Conservation (phyloP, 2,113 vertebrate species). For the Trichechus manatus region DNA sequence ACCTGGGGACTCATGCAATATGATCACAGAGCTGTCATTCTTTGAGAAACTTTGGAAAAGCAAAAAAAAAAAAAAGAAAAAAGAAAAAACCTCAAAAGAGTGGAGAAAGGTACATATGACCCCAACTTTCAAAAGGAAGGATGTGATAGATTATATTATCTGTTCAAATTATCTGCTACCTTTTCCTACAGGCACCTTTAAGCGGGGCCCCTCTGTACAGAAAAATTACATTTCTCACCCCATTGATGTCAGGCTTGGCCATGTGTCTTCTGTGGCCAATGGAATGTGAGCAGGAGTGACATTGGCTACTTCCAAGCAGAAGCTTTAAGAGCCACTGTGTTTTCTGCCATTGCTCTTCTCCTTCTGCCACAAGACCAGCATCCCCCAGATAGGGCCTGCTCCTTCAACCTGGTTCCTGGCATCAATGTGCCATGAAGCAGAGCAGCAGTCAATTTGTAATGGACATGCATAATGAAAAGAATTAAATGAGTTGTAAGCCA, state of each 20-base stretch:
- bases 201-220: not conserved
- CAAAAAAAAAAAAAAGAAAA: not conserved
- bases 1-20: not conserved
- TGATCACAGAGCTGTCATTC: not conserved
- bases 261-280: not conserved
- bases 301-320: not conserved
- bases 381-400: not conserved
- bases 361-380: not conserved
- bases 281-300: not conserved
- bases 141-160: not conserved
- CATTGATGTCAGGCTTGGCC: not conserved
- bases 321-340: not conserved
- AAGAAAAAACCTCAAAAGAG: constrained; percentile 7
- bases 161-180: not conserved
- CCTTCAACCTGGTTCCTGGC: not conserved
- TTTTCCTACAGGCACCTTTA: not conserved
- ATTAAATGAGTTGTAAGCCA: not conserved
- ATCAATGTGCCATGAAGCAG: not conserved
- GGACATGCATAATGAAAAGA: not conserved
- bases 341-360: not conserved
- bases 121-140: not conserved
- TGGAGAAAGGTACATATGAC: not conserved
- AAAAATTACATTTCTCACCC: not conserved
- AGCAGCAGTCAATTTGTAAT: not conserved
- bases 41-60: constrained; percentile 51